Evolutionary conservation across 2,113 vertebrate genomes (phyloP), one percentile per base, ranked within the genome.

Genomic region (Lamprotornis superbus): DNA sequence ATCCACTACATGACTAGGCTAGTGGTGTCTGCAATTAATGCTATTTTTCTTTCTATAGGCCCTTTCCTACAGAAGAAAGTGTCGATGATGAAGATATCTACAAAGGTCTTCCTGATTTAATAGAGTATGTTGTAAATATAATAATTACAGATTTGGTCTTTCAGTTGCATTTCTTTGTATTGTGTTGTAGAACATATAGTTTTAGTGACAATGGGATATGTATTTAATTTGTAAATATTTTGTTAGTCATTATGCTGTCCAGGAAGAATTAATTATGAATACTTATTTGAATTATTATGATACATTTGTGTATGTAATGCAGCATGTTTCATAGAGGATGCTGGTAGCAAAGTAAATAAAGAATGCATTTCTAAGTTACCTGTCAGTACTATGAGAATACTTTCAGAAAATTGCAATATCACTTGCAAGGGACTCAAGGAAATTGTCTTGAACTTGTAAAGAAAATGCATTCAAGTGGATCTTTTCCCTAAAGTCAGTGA

Each of bases 61-160:
- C 99, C 0, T 99, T 99, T 92, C 99, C 99, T 15, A 99, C 99
- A 25, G 99, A 99, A 96, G 99, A 99, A 89, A 99, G 98, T 0
- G 50, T 99, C 53, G 98, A 98, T 61, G 98, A 99, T 85, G 99
- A 99, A 65, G 99, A 99, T 79, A 97, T 99, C 96, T 99, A 99
- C 97, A 99, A 99, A 98, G 96, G 98, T 95, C 98, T 99, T 93
- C 99, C 99, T 82, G 99, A 99, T 95, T 98, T 99, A 65, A 99
- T 99, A 92, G 99, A 99, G 99, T 99, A 98, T 0, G 99, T 98
- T 87, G 52, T 89, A 70, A 28, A 40, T 73, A 68, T 81, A 52
- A 56, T 23, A 86, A 39, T 81, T n/a, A 46, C 73, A 65, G n/a
- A 31, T 63, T 50, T 83, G 60, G 21, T 23, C 15, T 69, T 70